Base-by-base conservation (phyloP, 2,888 invertebrate species). In the Altica lythri region DNA sequence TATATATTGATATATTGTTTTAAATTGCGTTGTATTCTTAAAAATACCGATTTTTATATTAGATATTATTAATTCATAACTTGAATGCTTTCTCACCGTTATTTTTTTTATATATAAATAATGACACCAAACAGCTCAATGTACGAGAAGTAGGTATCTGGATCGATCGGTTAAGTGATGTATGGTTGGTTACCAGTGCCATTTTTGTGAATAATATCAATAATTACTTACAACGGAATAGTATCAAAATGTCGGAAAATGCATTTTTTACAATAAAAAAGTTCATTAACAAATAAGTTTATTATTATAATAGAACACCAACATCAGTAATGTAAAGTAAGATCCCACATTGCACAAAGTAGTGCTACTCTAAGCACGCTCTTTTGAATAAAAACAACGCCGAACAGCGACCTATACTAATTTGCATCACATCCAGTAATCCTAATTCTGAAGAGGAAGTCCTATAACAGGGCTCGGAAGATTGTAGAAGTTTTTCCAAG, bases 1-100 rank as follows among this genome's bases (percentile, higher is more conserved):
- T 53, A 35, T 53, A 46, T 44, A 51, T 50, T 40, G 45, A 32
- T 49, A 50, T 35, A 10, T n/a, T 37, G 46, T 46, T 37, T 18
- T 49, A 42, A 49, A 49, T 19, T 14, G 18, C 22, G 27, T 18
- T 38, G 17, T 37, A 18, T 10, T 40, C 18, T 17, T 13, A n/a
- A 40, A 25, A 18, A 29, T 47, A 17, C 37, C 37, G 14, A 29
- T 37, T 47, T 47, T 45, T 16, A 47, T 47, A 35, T 46, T 27
- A 29, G 29, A 29, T 43, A 8, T 29, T 43, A 29, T n/a, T 13
- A 29, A 17, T 43, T 27, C 9, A 42, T 12, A n/a, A n/a, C n/a
- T n/a, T 22, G 22, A 5, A 8, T 22, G 4, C 22, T 22, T 5
- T 22, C 4, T 8, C 9, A 27, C n/a, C 4, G 6, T 8, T 27